Base-by-base conservation (phyloP, 2,113 vertebrate species). In the Cettia cetti region DNA sequence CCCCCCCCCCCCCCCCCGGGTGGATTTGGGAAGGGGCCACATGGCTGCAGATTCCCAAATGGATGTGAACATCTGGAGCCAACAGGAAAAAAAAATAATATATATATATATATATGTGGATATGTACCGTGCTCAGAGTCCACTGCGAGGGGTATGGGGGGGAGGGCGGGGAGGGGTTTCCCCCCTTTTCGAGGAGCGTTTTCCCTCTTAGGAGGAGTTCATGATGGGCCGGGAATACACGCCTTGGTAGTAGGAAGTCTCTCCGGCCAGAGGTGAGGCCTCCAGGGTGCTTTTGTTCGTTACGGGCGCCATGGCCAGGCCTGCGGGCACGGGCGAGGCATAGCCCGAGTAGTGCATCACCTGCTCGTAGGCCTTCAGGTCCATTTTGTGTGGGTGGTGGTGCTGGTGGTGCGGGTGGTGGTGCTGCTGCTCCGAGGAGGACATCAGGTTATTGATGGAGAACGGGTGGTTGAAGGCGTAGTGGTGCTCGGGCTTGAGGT, bases 391-490 rank as follows among this genome's bases (percentile, higher is more conserved):
- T 24, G 97, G 97, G 91, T 87, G 98, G 95, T 97, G 99, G 77
- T 79, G 97, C 93, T 98, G 98, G 95, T 98, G 99, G 92, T 99
- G 97, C 57, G 97, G 97, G 82, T 97, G 98, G 94, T 99, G 99
- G 91, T 99, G 99, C 96, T 99, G 99, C 96, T 99, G 99, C 98
- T 99, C 99, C 4, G 99, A 98, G 28, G 99, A 99, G 24, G 99
- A 99, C 99, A 99, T 99, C 95, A 99, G 98, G 97, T 99, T 99
- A 85, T 99, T 99, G 97, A 99, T 99, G 96, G 99, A 99, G 98
- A 99, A 99, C 3, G 99, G 99, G 96, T 99, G 99, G 97, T 99
- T 99, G 98, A 99, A 99, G 89, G 99, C 99, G 94, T 99, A 99
- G 98, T 99, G 99, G 97, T 99, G 99, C 95, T 99, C 99, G 1